Evolutionary conservation across 2,888 invertebrate genomes (phyloP), one percentile per base, ranked within the genome.

Genomic region (Pogonocherus hispidulus): DNA sequence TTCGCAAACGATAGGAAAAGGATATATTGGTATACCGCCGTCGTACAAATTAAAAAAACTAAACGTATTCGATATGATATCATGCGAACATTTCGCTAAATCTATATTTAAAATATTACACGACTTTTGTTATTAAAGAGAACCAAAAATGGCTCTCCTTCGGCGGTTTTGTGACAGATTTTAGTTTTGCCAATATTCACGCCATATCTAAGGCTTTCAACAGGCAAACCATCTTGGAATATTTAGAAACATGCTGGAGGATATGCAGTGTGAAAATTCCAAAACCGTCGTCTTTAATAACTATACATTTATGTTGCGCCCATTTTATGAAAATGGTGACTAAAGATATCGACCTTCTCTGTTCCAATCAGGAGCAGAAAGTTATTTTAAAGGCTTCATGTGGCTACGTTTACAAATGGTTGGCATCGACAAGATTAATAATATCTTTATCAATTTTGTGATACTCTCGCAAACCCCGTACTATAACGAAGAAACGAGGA

Each of bases 111-210:
- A 68, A 51, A n/a, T 69, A n/a, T 63, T 70, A 16, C 8, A 49
- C 9, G 64, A 68, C 49, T 70, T 65, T 49, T 5, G 44, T 37
- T 41, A 16, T 2, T 52, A 51, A 63, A 56, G 54, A 66, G 8
- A 16, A 66, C 5, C 46, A 66, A 9, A 55, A 64, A 14, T 70
- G 70, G 66, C 72, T 68, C 8, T 20, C 52, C 22, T 72, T 70
- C 44, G 22, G 23, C 5, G 60, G 51, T 9, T 46, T 73, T 9
- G 71, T 73, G 20, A 64, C 67, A 22, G 67, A 71, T 51, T 71
- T 69, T 67, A 55, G 55, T 59, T 73, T 73, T 60, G 71, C 69
- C 0, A 67, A 51, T 20, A 20, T 71, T 8, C 70, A 73, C 52
- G 71, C 57, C 8, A 56, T 62, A 19, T 49, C 20, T 11, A 67